Base-by-base conservation (phyloP, 2,797 vertebrate genomes). In the Anguilla obscura region DNA sequence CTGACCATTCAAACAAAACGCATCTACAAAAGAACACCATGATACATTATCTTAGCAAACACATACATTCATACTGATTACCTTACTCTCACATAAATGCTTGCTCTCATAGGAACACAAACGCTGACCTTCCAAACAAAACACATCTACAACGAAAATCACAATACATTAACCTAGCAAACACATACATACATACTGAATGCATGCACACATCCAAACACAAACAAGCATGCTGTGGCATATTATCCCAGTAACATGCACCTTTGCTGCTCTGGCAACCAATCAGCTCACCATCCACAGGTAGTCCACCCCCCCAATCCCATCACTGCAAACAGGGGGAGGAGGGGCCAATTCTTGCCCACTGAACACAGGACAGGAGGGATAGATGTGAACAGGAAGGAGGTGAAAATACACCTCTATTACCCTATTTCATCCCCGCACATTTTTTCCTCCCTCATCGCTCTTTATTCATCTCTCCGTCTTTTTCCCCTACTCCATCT, bases 401-500 rank as follows among this genome's bases (percentile, higher is more conserved):
- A 16, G 36, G 21, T 0, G 40, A 21, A 45, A 80, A 80, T 10
- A 82, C 0, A 3, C 30, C 36, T 18, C 36, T 14, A 27, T 27
- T 12, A 40, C 30, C 74, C 36, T 40, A 40, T 40, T 40, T 40
- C 33, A 76, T 76, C 33, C 69, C 45, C 27, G 10, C 74, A 82
- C 79, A 82, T 82, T n/a, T 48, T n/a, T 50, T 50, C 21, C 79
- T 50, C 24, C 45, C 9, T 36, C 21, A 27, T 40, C 60, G n/a
- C 40, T 14, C 8, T 36, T 40, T 79, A 27, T n/a, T 58, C 40
- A 63, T 82, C 79, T 83, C 79, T 36, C 45, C 69, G 33, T 86
- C 56, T 86, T 74, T 84, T 84, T 74, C 50, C 84, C 69, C 87
- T 85, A 45, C 88, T 45, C 86, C 58, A 7, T 33, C 40, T 50